Evolutionary conservation across 2,797 vertebrate species (phyloP).

Genomic region (Staurois parvus): DNA sequence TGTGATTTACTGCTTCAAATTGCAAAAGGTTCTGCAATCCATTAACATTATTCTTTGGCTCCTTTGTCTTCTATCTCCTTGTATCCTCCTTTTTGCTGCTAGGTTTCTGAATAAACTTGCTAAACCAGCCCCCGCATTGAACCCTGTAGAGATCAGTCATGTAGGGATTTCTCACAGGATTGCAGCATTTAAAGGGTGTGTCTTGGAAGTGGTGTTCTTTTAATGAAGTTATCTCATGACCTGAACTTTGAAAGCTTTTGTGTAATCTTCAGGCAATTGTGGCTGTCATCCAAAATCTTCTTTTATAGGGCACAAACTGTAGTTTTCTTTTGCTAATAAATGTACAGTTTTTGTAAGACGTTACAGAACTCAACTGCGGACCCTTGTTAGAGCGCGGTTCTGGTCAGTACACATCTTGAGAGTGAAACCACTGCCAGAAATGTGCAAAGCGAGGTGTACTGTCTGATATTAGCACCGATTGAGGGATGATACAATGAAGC

Average conservation of each 20-base stretch:
- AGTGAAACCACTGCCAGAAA: too few relatives aligned
- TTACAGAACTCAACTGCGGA: too few relatives aligned
- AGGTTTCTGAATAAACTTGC: slow-evolving; percentile 39
- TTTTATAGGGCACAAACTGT: neutral
- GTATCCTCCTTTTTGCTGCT: slow-evolving; percentile 33
- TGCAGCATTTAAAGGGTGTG: slow-evolving; percentile 36
- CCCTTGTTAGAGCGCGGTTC: too few relatives aligned
- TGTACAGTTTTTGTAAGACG: too few relatives aligned
- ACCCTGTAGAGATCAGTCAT: slow-evolving; percentile 9
- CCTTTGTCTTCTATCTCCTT: slow-evolving; percentile 35
- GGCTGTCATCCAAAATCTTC: neutral
- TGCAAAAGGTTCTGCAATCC: slow-evolving; percentile 28
- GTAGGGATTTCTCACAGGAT: slow-evolving; percentile 23
- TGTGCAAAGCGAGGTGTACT: too few relatives aligned
- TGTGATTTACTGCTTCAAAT: neutral
- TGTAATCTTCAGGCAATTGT: neutral
- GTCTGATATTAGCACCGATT: too few relatives aligned
- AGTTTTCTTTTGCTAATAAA: too few relatives aligned
- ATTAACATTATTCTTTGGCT: slow-evolving; percentile 22
- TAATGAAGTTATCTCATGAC: slow-evolving; percentile 5
- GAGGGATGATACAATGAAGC: too few relatives aligned
- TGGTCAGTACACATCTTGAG: too few relatives aligned
- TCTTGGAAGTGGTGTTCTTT: neutral
- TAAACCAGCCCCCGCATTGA: slow-evolving; percentile 37
- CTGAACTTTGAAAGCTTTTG: neutral